These are phyloP conservation scores for Calyptommatus sinebrachiatus DNA, from an alignment of 2,113 vertebrate species.

Conservation along the genomic window DNA sequence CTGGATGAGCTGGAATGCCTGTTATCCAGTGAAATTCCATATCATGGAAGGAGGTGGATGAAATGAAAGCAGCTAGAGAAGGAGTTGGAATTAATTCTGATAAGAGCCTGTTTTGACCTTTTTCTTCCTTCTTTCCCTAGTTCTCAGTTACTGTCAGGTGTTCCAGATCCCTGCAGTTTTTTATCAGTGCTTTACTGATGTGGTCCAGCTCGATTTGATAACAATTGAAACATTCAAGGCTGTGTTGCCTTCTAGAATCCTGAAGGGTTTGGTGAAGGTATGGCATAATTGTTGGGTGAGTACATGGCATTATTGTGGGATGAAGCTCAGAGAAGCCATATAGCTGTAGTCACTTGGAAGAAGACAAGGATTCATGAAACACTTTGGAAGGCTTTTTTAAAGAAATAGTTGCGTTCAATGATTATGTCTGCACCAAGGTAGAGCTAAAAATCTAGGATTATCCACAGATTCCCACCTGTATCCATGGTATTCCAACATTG, in stretches of 20 bases:
- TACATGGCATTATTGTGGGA: background rate
- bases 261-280: conserved; percentile 81
- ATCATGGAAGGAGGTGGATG: too few species aligned
- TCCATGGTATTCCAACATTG: background rate
- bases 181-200: conserved; percentile 90
- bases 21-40: too few species aligned
- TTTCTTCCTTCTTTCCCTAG: conserved; percentile 58
- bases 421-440: background rate
- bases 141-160: conserved; percentile 89
- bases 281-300: conserved; percentile 17
- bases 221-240: conserved; percentile 86
- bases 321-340: too few species aligned
- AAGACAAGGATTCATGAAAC: background rate
- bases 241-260: conserved; percentile 67
- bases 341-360: too few species aligned
- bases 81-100: too few species aligned
- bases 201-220: conserved; percentile 80
- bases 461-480: background rate
- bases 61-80: too few species aligned
- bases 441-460: too few species aligned
- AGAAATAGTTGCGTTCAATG: background rate
- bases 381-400: background rate
- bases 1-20: too few species aligned
- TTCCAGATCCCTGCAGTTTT: conserved; percentile 80
- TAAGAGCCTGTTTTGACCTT: background rate